Percentiles rank a stretch among this genome's conserved stretches.
Conservation (phyloP, 2,113 vertebrate genomes). For the Rynchops niger region DNA sequence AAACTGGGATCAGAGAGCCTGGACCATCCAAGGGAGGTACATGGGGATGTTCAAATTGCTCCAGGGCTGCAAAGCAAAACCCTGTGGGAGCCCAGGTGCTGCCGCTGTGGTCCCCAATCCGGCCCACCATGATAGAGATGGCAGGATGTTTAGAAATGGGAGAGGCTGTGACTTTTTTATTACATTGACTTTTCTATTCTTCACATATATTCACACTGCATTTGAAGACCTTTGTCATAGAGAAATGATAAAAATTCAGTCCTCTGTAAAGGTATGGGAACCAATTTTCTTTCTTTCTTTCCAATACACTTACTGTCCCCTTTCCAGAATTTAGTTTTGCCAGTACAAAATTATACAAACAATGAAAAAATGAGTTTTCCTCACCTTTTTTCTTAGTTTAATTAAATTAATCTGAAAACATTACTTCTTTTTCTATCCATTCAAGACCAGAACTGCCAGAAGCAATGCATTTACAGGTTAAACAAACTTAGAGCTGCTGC, state of each 20-base stretch:
- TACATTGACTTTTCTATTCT: background rate
- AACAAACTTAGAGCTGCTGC: background rate
- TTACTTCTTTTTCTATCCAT: background rate
- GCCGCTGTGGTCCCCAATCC: fast-evolving
- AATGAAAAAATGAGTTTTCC: background rate
- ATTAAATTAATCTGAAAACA: background rate
- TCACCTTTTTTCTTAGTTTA: background rate
- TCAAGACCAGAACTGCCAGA: background rate
- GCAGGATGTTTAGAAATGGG: background rate
- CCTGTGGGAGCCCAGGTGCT: background rate
- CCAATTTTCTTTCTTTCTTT: background rate
- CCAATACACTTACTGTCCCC: background rate
- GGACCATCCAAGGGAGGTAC: background rate
- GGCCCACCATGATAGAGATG: background rate
- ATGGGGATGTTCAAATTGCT: background rate
- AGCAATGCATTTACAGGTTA: background rate
- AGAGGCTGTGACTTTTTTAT: background rate
- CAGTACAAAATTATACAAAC: background rate
- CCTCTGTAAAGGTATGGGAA: background rate
- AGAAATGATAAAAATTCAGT: background rate
- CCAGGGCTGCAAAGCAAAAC: background rate
- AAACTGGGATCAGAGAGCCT: background rate
- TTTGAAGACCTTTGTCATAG: background rate
- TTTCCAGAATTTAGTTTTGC: background rate
- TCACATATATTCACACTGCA: background rate